Evolutionary conservation across 2,113 vertebrate species (phyloP).

Genomic region (Todiramphus chloris): DNA sequence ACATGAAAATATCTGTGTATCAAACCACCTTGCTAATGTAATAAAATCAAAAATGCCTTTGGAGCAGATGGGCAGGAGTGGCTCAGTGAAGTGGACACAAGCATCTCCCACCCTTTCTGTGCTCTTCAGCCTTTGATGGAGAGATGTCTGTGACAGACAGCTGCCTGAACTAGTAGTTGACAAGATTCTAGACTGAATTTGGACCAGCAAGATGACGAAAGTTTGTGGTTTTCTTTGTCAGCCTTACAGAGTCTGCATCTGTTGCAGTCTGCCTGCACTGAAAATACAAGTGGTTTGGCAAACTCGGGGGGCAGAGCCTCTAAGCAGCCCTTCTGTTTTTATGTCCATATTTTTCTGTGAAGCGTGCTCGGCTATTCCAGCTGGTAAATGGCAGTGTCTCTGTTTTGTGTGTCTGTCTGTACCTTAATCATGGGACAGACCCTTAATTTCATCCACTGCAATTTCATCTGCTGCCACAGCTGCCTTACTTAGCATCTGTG

Average conservation of each 20-base stretch:
- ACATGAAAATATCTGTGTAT: background rate
- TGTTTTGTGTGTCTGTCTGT: rapidly evolving
- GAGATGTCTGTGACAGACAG: background rate
- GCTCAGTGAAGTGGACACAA: rapidly evolving
- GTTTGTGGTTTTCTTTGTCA: background rate
- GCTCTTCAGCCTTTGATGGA: background rate
- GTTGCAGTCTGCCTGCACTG: rapidly evolving
- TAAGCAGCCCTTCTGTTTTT: background rate
- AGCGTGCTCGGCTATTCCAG: background rate
- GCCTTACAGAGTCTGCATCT: background rate
- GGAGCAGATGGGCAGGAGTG: background rate
- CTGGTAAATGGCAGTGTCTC: background rate
- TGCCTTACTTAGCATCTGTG: background rate
- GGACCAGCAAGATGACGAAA: background rate
- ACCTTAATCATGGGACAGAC: background rate
- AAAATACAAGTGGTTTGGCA: background rate
- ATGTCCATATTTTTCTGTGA: background rate
- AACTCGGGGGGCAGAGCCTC: background rate
- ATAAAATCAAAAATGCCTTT: background rate
- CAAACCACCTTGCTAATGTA: background rate
- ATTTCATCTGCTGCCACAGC: background rate
- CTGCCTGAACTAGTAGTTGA: background rate
- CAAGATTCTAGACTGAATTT: background rate
- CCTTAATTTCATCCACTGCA: background rate
- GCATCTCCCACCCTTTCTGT: background rate